Evolutionary conservation across 2,113 vertebrate species (phyloP).

Genomic region (Hystrix brachyura): DNA sequence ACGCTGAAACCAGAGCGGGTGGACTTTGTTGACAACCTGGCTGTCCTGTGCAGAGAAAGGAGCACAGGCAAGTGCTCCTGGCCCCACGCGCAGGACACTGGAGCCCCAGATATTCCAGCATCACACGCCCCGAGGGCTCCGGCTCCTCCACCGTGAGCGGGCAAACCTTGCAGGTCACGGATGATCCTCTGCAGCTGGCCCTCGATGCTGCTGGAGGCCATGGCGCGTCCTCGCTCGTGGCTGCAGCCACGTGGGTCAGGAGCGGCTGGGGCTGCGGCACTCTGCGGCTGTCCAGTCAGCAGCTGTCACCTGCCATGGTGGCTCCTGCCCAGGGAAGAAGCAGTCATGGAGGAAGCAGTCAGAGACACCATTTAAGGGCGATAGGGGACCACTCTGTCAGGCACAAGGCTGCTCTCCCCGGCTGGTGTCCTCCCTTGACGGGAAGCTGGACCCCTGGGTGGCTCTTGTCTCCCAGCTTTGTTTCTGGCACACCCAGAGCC

Average conservation of each 20-base stretch:
- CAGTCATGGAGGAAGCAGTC: neutral
- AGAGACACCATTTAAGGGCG: fast-evolving
- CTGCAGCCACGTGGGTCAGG: neutral
- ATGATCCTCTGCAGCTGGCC: conserved; percentile 97
- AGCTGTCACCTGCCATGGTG: conserved; percentile 63
- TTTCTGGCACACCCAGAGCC: neutral
- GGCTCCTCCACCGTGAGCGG: neutral
- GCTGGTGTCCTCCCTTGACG: fast-evolving
- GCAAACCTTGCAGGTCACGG: conserved; percentile 94
- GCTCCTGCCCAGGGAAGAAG: conserved; percentile 33
- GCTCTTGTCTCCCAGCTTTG: neutral
- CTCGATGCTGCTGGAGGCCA: conserved; percentile 92
- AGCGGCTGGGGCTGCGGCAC: conserved; percentile 32
- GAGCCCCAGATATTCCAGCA: neutral
- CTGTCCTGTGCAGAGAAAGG: neutral
- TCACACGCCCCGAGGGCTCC: neutral
- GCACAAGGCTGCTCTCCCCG: neutral
- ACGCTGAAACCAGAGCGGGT: neutral
- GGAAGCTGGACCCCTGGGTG: neutral
- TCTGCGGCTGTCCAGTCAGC: neutral
- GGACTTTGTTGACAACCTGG: conserved; percentile 42
- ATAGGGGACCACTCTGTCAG: neutral
- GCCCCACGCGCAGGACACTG: neutral
- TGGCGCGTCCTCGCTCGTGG: conserved; percentile 70
- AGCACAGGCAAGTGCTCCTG: neutral